These are phyloP conservation scores for Nomada ferruginata DNA, from an alignment of 2,888 invertebrate species.

Conservation along the genomic window DNA sequence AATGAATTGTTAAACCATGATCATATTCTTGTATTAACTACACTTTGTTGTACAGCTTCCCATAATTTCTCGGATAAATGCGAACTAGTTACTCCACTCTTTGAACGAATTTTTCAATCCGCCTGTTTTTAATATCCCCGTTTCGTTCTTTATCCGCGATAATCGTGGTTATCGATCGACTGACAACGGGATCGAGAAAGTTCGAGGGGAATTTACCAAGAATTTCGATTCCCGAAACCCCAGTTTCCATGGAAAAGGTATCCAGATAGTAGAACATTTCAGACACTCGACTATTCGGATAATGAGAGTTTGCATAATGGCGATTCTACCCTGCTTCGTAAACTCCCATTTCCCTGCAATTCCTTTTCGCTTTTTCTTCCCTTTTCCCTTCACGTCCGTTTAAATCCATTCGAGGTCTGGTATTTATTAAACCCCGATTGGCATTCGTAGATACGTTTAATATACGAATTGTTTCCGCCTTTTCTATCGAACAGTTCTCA, in stretches of 20 bases:
- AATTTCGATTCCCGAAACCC: constrained; percentile 31
- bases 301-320: constrained; percentile 35
- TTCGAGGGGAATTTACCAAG: constrained; percentile 40
- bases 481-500: constrained; percentile 5
- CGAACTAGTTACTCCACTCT: too few species aligned
- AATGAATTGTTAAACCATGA: too few species aligned
- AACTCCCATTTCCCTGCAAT: background rate
- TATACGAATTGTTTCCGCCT: background rate
- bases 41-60: too few species aligned
- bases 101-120: too few species aligned
- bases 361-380: background rate
- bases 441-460: constrained; percentile 4
- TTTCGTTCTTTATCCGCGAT: background rate
- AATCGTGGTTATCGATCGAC: constrained; percentile 7
- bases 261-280: background rate
- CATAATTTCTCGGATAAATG: too few species aligned
- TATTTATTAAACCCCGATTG: constrained; percentile 21
- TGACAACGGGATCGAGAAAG: constrained; percentile 16
- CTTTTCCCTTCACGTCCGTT: background rate
- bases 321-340: background rate
- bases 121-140: too few species aligned
- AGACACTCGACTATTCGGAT: constrained; percentile 20
- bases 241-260: background rate
- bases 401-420: constrained; percentile 6
- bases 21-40: too few species aligned